Base-by-base conservation (phyloP, 2,888 invertebrate species). In the Drosophila neotestacea region DNA sequence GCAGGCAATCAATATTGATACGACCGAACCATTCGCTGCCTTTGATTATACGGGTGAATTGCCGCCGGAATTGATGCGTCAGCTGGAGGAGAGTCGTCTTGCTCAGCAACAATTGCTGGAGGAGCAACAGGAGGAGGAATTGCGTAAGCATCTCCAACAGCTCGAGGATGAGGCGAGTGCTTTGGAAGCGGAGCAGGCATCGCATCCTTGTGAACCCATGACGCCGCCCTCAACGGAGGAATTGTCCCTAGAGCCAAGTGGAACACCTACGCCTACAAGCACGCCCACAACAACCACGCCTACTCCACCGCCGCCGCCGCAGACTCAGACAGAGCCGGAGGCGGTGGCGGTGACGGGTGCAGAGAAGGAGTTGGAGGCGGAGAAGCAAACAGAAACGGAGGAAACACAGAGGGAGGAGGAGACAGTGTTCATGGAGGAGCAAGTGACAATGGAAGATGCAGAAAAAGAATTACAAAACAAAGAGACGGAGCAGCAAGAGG, bases 11-110 rank as follows among this genome's bases (percentile, higher is more conserved):
- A 77, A 47, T 27, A 62, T 68, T 4, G 68, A 69, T 11, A 48
- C 67, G 0, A 34, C 58, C 2, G 81, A 83, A 6, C 71, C 72
- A 6, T 82, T 82, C 16, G 79, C 83, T 9, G 70, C 69, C 6
- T 84, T 84, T 27, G 84, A 88, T 34, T 86, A 84, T 56, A 66
- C 81, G 41, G 75, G 73, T 9, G 86, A 88, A 42, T 30, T 88
- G 56, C 80, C 85, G 47, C 83, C 80, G 42, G 85, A 88, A 47
- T 55, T 87, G 68, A 73, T 85, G 38, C 76, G 70, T 5, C 74
- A 88, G 69, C 64, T 82, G 58, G 79, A 85, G 50, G 80, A 74
- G 58, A 70, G 38, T n/a, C 68, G 62, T 1, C 6, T 51, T 38
- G 65, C 60, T 5, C 58, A 69, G 69, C 70, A 47, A 63, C 75